A percentile compares a stretch with the other conserved stretches of the same genome.
Conservation (phyloP, 2,888 invertebrate genomes). For the Leptinotarsa peninsularis region DNA sequence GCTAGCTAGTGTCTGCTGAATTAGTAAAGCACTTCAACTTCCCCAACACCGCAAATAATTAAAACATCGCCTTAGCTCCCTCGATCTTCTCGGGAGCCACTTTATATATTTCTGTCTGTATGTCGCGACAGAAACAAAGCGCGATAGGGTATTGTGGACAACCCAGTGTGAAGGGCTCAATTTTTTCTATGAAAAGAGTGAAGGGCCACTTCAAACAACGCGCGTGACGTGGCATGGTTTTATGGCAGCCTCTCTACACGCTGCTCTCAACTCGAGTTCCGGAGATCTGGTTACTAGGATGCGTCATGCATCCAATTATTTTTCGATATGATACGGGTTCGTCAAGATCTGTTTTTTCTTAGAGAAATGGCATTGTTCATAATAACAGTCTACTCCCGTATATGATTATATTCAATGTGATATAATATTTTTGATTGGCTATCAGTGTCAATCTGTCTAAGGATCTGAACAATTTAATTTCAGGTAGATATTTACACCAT, state of each 20-base stretch:
- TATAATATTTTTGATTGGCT: too few species aligned
- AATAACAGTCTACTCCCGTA: not conserved
- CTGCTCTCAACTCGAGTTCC: slow-evolving; percentile 43
- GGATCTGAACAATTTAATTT: not conserved
- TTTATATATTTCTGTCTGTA: slow-evolving; percentile 5
- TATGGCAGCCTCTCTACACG: slow-evolving; percentile 46
- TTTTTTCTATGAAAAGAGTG: slow-evolving; percentile 41
- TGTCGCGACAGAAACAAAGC: slow-evolving; percentile 34
- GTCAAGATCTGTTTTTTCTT: not conserved
- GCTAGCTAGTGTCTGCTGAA: not conserved
- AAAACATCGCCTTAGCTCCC: slow-evolving; percentile 26
- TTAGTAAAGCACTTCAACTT: not conserved
- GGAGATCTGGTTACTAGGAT: slow-evolving; percentile 48
- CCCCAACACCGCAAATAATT: slow-evolving; percentile 30
- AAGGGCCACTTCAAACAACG: slow-evolving; percentile 48
- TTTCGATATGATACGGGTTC: slow-evolving; percentile 44
- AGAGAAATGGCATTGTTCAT: not conserved
- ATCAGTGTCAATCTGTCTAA: too few species aligned
- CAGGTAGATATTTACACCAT: not conserved
- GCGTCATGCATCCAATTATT: slow-evolving; percentile 53
- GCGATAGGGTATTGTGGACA: slow-evolving; percentile 33
- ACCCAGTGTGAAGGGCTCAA: slow-evolving; percentile 22
- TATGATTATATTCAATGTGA: not conserved
- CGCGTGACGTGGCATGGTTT: slow-evolving; percentile 50
- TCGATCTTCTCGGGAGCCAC: slow-evolving; percentile 27